A percentile compares a stretch with the other conserved stretches of the same genome.
Conservation (phyloP, 2,113 vertebrate genomes). For the Cercocebus atys region DNA sequence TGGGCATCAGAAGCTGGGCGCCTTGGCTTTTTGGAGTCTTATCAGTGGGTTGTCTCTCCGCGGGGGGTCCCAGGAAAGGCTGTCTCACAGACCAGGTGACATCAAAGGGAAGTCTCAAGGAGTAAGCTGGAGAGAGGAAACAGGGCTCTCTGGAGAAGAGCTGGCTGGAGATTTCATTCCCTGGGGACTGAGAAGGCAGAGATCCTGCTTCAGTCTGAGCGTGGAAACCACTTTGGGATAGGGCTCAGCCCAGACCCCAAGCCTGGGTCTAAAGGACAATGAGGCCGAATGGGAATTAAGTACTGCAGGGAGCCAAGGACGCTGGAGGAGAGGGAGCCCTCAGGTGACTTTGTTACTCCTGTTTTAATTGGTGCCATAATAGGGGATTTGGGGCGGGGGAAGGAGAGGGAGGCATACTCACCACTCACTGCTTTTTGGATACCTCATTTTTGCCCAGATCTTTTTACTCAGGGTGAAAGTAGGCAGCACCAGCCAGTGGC, state of each 20-base stretch:
- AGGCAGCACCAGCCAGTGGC: too few species aligned
- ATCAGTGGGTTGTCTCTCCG: rapidly evolving
- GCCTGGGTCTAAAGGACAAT: too few species aligned
- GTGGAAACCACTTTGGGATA: rapidly evolving
- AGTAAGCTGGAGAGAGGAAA: background rate
- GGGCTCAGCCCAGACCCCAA: background rate
- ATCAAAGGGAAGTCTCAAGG: background rate
- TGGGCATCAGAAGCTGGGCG: background rate
- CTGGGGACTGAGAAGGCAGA: rapidly evolving
- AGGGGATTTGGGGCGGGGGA: background rate
- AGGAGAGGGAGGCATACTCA: rapidly evolving
- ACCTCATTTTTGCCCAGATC: background rate
- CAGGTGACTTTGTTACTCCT: rapidly evolving
- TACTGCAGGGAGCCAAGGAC: rapidly evolving
- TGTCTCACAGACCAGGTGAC: background rate
- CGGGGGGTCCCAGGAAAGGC: background rate
- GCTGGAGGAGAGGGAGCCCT: rapidly evolving
- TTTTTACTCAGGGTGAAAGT: background rate
- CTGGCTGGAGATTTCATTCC: background rate
- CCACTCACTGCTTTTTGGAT: rapidly evolving
- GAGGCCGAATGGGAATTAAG: too few species aligned
- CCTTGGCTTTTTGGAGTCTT: background rate
- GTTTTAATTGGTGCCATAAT: too few species aligned
- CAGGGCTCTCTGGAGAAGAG: background rate
- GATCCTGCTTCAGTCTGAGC: background rate